Base-by-base conservation (phyloP, 2,113 vertebrate species). In the Calypte anna region DNA sequence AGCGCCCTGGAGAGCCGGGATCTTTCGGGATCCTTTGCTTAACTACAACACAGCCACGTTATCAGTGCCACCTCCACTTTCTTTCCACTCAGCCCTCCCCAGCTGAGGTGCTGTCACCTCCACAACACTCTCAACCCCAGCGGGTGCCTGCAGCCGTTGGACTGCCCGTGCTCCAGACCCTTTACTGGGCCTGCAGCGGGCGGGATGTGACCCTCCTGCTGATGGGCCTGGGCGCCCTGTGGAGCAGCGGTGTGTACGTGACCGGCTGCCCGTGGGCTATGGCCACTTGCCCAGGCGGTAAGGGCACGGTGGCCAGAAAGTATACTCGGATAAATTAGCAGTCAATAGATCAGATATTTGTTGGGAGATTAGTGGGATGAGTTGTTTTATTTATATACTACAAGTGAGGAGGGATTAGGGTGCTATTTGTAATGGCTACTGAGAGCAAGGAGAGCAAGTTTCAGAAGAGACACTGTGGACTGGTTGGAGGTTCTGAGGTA, bases 11-110 rank as follows among this genome's bases (percentile, higher is more conserved):
- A 4, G 3, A 2, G 17, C n/a, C 46, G 57, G 68, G 3, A 18
- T 18, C 30, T 46, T 20, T 15, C 11, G 55, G 25, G 31, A 4
- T 14, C 10, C 38, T 48, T 4, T 3, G 27, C 36, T 63, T 4
- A 0, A 38, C 22, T 1, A 0, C 10, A 23, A 10, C 8, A 12
- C 3, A 7, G 50, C 36, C 23, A 3, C 0, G 0, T 5, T 22
- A 40, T 7, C 9, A 6, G 10, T 27, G 22, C 33, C 7, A 4
- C 4, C 48, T 15, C 13, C 25, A 9, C 48, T 33, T 12, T 16
- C 0, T 40, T 77, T 31, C 14, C 24, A 2, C 10, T 14, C 2
- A 0, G 6, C 15, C 10, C 25, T 1, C 22, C 18, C 8, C 31
- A 27, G 48, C 9, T 50, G 19, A 21, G 48, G 48, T 10, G 18